Conservation (phyloP, 2,888 invertebrate genomes). For the Epistrophe grossulariae region DNA sequence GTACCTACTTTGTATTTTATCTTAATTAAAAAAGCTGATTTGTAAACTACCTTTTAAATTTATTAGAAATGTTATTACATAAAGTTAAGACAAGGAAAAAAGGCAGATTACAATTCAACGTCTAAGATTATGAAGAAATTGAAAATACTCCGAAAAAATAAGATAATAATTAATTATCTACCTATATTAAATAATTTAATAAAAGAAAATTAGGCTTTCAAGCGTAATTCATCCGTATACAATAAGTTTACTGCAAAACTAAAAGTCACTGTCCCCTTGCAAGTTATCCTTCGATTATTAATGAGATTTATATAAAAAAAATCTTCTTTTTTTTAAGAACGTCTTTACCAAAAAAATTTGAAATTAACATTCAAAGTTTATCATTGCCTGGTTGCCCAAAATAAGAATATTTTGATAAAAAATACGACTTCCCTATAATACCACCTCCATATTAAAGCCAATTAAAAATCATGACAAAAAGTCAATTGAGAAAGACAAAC, state of each 20-base stretch:
- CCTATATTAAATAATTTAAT: background rate
- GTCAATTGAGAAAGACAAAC: conserved; percentile 49
- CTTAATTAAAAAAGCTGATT: no score
- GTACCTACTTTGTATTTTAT: no score
- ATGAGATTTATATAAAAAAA: conserved; percentile 31
- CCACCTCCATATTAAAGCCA: conserved; percentile 48
- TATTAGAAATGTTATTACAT: no score
- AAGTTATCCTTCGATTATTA: conserved; percentile 64
- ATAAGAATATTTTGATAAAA: conserved; percentile 58
- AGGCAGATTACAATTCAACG: no score
- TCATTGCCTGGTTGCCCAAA: conserved; percentile 49
- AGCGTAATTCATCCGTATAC: background rate
- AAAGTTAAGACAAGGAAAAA: no score
- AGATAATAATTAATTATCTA: no score
- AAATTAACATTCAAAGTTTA: conserved; percentile 63
- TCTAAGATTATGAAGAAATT: no score
- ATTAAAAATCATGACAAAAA: conserved; percentile 75
- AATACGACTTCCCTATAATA: conserved; percentile 67
- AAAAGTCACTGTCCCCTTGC: conserved; percentile 24
- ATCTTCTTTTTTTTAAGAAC: background rate
- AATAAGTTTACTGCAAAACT: background rate
- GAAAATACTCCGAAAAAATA: no score
- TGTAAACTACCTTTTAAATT: no score
- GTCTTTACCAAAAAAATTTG: background rate
- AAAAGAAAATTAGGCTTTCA: background rate